A percentile compares a stretch with the other conserved stretches of the same genome.
Conservation (phyloP, 2,888 invertebrate species). For the Onchidella celtica region DNA sequence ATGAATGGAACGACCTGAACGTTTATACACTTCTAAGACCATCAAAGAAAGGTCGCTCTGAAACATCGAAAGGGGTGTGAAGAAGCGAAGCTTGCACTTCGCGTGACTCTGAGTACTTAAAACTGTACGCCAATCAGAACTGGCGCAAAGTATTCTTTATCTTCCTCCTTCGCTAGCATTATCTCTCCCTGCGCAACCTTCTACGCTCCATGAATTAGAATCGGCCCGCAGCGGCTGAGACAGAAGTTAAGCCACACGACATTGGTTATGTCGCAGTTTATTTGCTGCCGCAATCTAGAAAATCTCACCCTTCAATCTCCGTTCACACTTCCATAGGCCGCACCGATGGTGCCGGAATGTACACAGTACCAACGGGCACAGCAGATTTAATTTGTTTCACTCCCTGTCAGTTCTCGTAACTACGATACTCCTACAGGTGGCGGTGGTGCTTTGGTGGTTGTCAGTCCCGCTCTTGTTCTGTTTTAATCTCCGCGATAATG, state of each 20-base stretch:
- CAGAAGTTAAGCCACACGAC: background rate
- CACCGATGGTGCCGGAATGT: too few species aligned
- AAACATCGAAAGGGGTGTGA: too few species aligned
- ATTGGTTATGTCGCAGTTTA: background rate
- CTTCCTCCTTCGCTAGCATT: too few species aligned
- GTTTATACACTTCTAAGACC: background rate
- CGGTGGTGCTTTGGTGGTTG: background rate
- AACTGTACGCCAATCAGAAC: too few species aligned
- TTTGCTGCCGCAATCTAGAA: background rate
- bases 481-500: background rate
- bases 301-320: background rate
- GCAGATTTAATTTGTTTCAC: conserved; percentile 10
- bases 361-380: background rate
- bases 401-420: background rate
- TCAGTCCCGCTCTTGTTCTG: background rate
- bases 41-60: background rate
- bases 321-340: background rate
- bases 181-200: background rate
- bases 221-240: background rate
- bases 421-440: conserved; percentile 16
- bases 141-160: too few species aligned
- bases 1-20: background rate
- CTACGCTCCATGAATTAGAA: background rate
- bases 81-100: too few species aligned
- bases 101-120: background rate